Evolutionary conservation across 1,140 invertebrate species (phyloP).

Genomic region (Drosophila repletoides): DNA sequence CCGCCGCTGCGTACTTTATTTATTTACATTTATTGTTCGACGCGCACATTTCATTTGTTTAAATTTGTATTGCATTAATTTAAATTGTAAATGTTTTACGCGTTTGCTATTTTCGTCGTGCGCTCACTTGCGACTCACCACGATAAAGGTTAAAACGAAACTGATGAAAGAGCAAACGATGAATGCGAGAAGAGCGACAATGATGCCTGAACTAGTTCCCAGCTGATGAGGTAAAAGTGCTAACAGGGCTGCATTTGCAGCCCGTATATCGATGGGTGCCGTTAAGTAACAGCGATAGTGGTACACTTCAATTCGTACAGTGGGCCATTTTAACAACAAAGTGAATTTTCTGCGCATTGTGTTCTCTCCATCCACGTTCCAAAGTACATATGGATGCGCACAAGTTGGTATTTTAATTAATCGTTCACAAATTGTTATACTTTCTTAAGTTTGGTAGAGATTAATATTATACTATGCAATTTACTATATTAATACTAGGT

Average conservation of each 20-base stretch:
- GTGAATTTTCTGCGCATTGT: no score
- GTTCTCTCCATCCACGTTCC: no score
- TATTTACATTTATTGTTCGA: constrained; percentile 28
- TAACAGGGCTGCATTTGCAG: constrained; percentile 2
- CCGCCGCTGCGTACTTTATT: not conserved
- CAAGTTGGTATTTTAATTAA: no score
- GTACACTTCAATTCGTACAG: no score
- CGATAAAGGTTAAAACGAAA: constrained; percentile 38
- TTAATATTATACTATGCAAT: no score
- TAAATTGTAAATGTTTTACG: constrained; percentile 12
- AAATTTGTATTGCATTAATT: constrained; percentile 40
- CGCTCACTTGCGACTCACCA: not conserved
- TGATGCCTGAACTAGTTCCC: constrained; percentile 36
- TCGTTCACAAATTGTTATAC: no score
- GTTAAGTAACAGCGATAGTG: no score
- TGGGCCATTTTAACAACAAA: no score
- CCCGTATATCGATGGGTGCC: not conserved
- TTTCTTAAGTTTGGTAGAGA: no score
- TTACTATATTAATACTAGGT: no score
- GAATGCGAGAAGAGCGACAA: constrained; percentile 13
- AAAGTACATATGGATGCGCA: no score
- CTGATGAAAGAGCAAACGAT: constrained; percentile 26
- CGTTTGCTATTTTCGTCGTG: no score
- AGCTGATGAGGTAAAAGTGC: constrained; percentile 4
- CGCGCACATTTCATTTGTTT: constrained; percentile 26